Percentiles rank a stretch among this genome's conserved stretches.
These are phyloP conservation scores for Diglossa brunneiventris DNA, from an alignment of 2,113 vertebrate genomes.

Conservation along the genomic window DNA sequence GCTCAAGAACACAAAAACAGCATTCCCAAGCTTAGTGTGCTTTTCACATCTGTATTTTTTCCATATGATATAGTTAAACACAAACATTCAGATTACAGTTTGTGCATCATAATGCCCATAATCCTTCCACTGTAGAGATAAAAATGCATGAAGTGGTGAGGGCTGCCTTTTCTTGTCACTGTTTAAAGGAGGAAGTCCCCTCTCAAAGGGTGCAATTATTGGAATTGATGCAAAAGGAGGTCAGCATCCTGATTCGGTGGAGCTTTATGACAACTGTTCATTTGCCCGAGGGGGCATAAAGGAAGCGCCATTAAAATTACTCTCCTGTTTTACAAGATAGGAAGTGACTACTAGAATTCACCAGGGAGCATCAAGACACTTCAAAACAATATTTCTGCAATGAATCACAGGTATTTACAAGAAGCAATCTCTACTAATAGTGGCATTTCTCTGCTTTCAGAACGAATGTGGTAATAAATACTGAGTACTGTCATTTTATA, in stretches of 20 bases:
- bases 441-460: background rate
- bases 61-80: background rate
- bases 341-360: conserved; percentile 13
- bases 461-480: background rate
- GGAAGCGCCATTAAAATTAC: background rate
- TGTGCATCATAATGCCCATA: background rate
- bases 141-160: background rate
- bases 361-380: background rate
- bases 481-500: background rate
- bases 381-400: conserved; percentile 10
- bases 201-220: conserved; percentile 13
- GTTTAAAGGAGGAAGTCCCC: background rate
- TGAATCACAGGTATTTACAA: conserved; percentile 45
- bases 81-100: background rate
- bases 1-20: background rate
- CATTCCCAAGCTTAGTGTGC: background rate
- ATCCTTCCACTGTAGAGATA: background rate
- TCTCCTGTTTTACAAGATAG: background rate
- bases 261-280: conserved; percentile 21
- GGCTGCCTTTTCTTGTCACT: background rate
- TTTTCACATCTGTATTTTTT: background rate
- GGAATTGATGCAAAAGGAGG: conserved; percentile 38
- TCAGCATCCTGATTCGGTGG: conserved; percentile 10
- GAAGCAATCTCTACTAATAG: background rate
- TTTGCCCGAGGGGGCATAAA: conserved; percentile 18